Evolutionary conservation across 2,113 vertebrate genomes (phyloP), one percentile per base, ranked within the genome.

Genomic region (Alectura lathami): DNA sequence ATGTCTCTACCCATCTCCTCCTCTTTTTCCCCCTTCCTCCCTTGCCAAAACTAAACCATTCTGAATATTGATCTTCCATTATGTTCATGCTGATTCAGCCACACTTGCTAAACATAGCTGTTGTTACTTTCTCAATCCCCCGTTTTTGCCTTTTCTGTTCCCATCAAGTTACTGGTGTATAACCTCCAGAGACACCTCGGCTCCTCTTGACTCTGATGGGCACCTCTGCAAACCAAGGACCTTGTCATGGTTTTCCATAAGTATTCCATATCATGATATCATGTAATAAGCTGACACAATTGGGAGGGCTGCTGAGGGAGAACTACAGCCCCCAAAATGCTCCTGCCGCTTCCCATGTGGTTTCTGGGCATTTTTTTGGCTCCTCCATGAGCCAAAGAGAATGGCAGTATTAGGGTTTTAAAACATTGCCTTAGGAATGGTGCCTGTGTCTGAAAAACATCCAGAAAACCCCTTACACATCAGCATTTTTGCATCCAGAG

Each of bases 1-100:
- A 59, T 21, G 50, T 8, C 47, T 83, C 69, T 67, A 74, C 23
- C 8, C 7, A 9, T 24, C 36, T 54, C 51, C 13, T 76, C 66
- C 29, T 32, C 30, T 74, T 63, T 77, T 94, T 91, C 74, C 13
- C 20, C 91, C 85, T 83, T 90, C 64, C 78, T 94, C 47, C 56
- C 96, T 73, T 81, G 57, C 64, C 87, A 91, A 88, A 94, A 89
- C 81, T 92, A 97, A 97, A 93, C 36, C 53, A n/a, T 17, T 9
- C 34, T 42, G 51, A 38, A 30, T 36, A 80, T 6, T 2, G 16
- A 56, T 47, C 13, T 32, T 17, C 59, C 48, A 76, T 85, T 29
- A 67, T 54, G 23, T 15, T 88, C 63, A 36, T 0, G 1, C 13
- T 79, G 38, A 54, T 54, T 53, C 50, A 78, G 48, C 2, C 47